Conservation (phyloP, 2,113 vertebrate species). For the Coracopsis vasa region DNA sequence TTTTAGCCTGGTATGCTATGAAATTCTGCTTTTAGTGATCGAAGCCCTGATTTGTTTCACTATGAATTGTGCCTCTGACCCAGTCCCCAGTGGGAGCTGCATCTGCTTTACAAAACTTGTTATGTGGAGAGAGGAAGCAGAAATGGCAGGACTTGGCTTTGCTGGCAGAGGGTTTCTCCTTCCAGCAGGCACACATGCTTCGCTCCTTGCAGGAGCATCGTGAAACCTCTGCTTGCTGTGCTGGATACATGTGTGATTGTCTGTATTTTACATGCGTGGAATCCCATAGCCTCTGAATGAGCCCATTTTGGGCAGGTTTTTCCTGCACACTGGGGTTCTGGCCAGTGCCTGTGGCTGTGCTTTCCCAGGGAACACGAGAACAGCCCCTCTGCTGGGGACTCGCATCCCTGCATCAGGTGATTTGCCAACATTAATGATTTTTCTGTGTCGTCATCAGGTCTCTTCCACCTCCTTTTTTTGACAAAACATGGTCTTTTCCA, state of each 20-base stretch:
- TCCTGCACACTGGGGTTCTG: rapidly evolving
- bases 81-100: background rate
- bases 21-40: background rate
- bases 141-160: background rate
- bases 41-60: slow-evolving; percentile 8
- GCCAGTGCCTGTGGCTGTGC: rapidly evolving
- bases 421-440: background rate
- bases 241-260: rapidly evolving
- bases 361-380: background rate
- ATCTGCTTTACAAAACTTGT: background rate
- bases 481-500: background rate
- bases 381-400: background rate
- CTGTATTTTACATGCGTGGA: background rate
- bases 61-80: background rate
- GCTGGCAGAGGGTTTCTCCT: background rate
- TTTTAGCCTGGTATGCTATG: background rate
- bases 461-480: background rate
- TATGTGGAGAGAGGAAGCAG: background rate
- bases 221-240: rapidly evolving
- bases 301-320: background rate
- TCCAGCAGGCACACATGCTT: rapidly evolving
- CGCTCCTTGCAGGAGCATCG: rapidly evolving
- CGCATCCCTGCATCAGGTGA: rapidly evolving
- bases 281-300: background rate
- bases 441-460: background rate